Evolutionary conservation across 2,888 invertebrate genomes (phyloP), one percentile per base, ranked within the genome.

Genomic region (Hydrotaea cyrtoneurina): DNA sequence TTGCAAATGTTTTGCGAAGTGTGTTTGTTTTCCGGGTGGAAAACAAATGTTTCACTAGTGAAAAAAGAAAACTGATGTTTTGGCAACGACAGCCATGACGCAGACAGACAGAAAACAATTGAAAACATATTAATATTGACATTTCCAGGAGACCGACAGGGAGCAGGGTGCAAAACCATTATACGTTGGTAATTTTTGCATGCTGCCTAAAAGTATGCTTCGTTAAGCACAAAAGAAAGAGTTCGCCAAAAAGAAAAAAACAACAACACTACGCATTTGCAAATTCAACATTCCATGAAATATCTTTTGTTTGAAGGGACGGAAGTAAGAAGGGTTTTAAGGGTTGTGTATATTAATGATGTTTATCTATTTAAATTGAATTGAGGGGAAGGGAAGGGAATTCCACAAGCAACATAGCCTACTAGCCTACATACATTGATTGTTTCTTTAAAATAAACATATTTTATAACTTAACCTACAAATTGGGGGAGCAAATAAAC

Each of bases 41-140:
- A 59, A 59, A 26, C 26, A 59, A 59, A 26, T 15, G 55, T 10
- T 21, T 3, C 19, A 55, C 23, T 8, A 21, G 15, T 59, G 50
- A 15, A 13, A 31, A 23, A 8, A 64, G 13, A 64, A 64, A 36
- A 17, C 64, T 31, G 31, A 39, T 8, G 19, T 31, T 59, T 59
- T 31, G 8, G 13, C 15, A 15, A 26, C 31, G 43, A 69, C 69
- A 69, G 23, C 69, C 43, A 15, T 46, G 69, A 46, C 46, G 69
- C 69, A 4, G n/a, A 8, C 59, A 74, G 57, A 74, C 55, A 74
- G 43, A 57, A 74, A 57, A 73, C 53, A 53, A 55, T 57, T 53
- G 57, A 59, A 55, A 74, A 74, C 43, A 74, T 59, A 59, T 57
- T 57, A 74, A 57, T 73, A 15, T 73, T 57, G 17, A 31, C 36